A percentile compares a stretch with the other conserved stretches of the same genome.
These are phyloP conservation scores for Drosophila putrida DNA, from an alignment of 2,888 invertebrate species.

Conservation along the genomic window DNA sequence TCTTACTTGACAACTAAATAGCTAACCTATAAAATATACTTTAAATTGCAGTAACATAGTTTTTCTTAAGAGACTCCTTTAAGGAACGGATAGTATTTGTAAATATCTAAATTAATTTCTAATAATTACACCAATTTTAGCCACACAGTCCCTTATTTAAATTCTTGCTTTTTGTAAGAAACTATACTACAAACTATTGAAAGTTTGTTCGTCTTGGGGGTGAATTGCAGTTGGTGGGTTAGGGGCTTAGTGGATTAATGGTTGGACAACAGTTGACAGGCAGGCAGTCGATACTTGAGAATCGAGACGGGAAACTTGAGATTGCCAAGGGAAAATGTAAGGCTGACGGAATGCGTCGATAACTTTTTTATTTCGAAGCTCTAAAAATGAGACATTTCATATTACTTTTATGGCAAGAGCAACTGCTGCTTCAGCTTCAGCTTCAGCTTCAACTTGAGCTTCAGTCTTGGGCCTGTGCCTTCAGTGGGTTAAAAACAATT, in stretches of 20 bases:
- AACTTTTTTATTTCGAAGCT: conserved; percentile 81
- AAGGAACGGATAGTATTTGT: no score
- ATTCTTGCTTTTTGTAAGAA: no score
- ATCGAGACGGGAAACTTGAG: not conserved
- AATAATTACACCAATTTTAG: no score
- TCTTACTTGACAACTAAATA: no score
- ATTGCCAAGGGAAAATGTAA: conserved; percentile 36
- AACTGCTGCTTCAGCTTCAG: conserved; percentile 60
- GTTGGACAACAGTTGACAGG: not conserved
- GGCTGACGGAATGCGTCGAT: conserved; percentile 73
- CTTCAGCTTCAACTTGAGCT: not conserved
- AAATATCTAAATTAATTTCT: no score
- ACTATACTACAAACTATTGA: no score
- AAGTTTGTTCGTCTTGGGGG: no score
- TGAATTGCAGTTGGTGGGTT: not conserved
- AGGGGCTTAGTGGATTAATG: not conserved
- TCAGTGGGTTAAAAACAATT: conserved; percentile 79
- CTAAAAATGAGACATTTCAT: conserved; percentile 81
- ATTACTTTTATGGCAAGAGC: conserved; percentile 79
- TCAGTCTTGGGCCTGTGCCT: conserved; percentile 25
- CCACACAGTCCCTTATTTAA: no score
- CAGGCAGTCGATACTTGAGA: not conserved
- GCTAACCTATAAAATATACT: no score
- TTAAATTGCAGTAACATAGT: no score
- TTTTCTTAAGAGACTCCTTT: no score